Evolutionary conservation across 1,140 invertebrate genomes (phyloP), one percentile per base, ranked within the genome.

Genomic region (Homalodisca vitripennis): DNA sequence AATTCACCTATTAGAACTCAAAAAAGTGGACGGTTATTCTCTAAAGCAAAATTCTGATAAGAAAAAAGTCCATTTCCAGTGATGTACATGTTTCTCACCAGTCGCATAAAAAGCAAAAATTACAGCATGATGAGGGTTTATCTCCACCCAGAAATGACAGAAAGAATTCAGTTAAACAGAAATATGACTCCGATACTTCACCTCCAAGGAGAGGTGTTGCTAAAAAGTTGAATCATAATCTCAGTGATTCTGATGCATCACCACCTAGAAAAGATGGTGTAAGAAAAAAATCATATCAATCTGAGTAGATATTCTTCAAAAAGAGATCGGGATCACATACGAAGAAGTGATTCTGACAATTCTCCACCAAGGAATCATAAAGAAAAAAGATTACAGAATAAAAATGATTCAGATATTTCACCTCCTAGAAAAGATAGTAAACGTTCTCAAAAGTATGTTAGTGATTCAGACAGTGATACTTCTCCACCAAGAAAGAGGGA

Each of bases 181-280:
- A 6, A 27, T 64, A 62, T 22, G 74, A 79, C 71, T 77, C 75
- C 1, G 77, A 81, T 71, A 67, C 76, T 14, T 82, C 77, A 63
- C 80, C 82, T 17, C 77, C 79, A 14, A 79, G 79, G 70, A 77
- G 14, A 60, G 26, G 6, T 60, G 3, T 6, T 12, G 24, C 22
- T 6, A 3, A 60, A 29, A 26, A 60, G 10, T n/a, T 29, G 2
- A 73, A 68, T 67, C 30, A 67, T 65, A 48, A 63, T 12, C 6
- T 6, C 3, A 53, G 22, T 34, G 47, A 68, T 41, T 70, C 64
- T 2, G 64, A 70, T 22, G 32, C 17, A 3, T 70, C 65, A 29
- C 53, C 73, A 66, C 30, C 73, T 70, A 67, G 68, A 70, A 47
- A 65, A 74, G 73, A 67, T 71, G 73, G 74, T 65, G 60, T 70